A percentile compares a stretch with the other conserved stretches of the same genome.
Conservation (phyloP, 2,888 invertebrate genomes). For the Ganaspis brasiliensis region DNA sequence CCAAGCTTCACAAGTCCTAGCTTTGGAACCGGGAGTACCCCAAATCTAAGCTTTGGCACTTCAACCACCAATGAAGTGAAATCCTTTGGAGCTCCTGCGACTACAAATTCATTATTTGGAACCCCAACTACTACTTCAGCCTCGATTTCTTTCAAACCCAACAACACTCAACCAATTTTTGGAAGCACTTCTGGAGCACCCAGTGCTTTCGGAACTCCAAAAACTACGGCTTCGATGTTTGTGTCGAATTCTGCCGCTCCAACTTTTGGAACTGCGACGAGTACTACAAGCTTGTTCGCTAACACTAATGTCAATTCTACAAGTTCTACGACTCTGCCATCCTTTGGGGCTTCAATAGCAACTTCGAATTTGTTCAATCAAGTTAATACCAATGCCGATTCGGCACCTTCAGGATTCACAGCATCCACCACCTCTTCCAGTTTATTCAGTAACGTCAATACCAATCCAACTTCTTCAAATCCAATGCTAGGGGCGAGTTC, state of each 20-base stretch:
- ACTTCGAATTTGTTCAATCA: slow-evolving; percentile 30
- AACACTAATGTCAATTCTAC: slow-evolving; percentile 8
- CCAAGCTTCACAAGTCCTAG: slow-evolving; percentile 26
- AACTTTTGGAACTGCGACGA: slow-evolving; percentile 47
- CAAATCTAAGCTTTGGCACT: slow-evolving; percentile 9
- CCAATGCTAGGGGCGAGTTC: slow-evolving; percentile 47
- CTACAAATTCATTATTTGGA: slow-evolving; percentile 25
- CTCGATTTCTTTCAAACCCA: slow-evolving; percentile 59
- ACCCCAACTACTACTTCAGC: slow-evolving; percentile 47
- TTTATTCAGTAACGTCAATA: slow-evolving; percentile 40
- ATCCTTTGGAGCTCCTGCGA: slow-evolving; percentile 54
- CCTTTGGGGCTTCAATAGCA: neutral
- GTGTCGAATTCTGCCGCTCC: slow-evolving; percentile 52
- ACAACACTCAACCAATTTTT: slow-evolving; percentile 52
- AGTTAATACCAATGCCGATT: neutral
- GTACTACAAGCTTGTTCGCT: slow-evolving; percentile 34
- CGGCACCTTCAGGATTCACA: slow-evolving; percentile 50
- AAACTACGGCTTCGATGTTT: slow-evolving; percentile 56
- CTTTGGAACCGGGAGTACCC: neutral
- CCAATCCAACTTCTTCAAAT: slow-evolving; percentile 40
- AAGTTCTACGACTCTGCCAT: neutral
- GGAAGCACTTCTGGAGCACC: slow-evolving; percentile 42
- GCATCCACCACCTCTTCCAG: slow-evolving; percentile 45
- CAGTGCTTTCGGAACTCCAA: slow-evolving; percentile 62
- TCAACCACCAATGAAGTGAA: neutral